phyloP scores from a whole-genome alignment of 2,888 invertebrate species.

The Anaspis maculata region DNA sequence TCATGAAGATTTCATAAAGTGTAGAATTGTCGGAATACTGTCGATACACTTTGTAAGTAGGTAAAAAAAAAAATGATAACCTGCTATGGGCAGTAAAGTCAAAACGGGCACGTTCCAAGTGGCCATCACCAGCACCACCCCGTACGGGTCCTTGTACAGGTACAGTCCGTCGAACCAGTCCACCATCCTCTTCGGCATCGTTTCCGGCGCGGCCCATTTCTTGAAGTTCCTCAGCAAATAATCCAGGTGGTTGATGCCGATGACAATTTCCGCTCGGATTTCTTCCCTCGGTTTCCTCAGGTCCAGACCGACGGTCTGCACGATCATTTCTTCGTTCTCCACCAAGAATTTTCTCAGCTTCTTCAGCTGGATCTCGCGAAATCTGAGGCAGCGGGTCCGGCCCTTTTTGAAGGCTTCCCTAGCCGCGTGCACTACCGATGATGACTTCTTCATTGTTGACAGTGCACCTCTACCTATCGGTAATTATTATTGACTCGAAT shows the following conservation, averaged over 20 bases:
- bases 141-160: conserved; percentile 82
- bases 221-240: conserved; percentile 60
- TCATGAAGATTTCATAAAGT: no score
- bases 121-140: conserved; percentile 81
- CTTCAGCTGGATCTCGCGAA: conserved; percentile 70
- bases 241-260: conserved; percentile 62
- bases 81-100: conserved; percentile 60
- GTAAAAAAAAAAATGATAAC: no score
- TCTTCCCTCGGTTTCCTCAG: conserved; percentile 73
- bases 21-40: no score
- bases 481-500: no score
- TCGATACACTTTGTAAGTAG: no score
- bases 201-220: conserved; percentile 69
- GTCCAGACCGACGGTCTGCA: conserved; percentile 61
- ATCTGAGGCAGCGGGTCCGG: conserved; percentile 68
- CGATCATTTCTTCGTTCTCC: conserved; percentile 73
- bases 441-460: no score
- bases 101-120: conserved; percentile 98
- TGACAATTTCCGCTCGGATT: conserved; percentile 53
- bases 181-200: conserved; percentile 58
- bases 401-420: conserved; percentile 68
- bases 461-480: no score
- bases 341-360: conserved; percentile 65
- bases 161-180: conserved; percentile 65
- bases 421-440: no score